Evolutionary conservation across 1,140 invertebrate species (phyloP), one percentile per base, ranked within the genome.

Genomic region (Camponotus pennsylvanicus): DNA sequence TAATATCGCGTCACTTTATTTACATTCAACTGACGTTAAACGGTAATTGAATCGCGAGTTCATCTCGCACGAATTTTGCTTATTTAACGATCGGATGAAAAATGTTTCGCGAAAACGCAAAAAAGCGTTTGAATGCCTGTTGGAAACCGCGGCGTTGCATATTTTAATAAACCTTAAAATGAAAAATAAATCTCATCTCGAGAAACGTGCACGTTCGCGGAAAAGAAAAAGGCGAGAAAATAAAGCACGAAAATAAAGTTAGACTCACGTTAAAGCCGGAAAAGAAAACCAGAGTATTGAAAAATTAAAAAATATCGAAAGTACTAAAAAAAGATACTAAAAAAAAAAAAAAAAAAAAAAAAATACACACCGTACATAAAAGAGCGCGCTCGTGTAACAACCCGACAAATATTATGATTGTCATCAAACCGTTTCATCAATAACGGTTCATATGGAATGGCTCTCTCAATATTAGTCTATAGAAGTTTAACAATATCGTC

Each of bases 21-120:
- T 67, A 67, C 45, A 52, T 67, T 52, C 42, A 4, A 11, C 9
- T 32, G 32, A 49, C 42, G 32, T 79, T 52, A 66, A 78, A 34
- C 61, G 34, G 27, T 67, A 79, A 67, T 67, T n/a, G n/a, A 79
- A 79, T 79, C 18, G 42, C n/a, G 13, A 79, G 52, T 79, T 79
- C 42, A 79, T 52, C 21, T 78, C 61, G 32, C 61, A 18, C 27
- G 40, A 21, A 64, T 18, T 66, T 11, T 13, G 76, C 37, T 13
- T 67, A 52, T 79, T 79, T 67, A 79, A 79, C 61, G 42, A 37
- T 37, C 15, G n/a, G 42, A 76, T 49, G 61, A 67, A 67, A 52
- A 52, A 52, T 78, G n/a, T 45, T 49, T 64, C 40, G 32, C 11
- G 11, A 3, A 3, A 11, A 0, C n/a, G 11, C 7, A 32, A 32